A percentile compares a stretch with the other conserved stretches of the same genome.
Evolutionary conservation across 1,140 invertebrate species (phyloP).

Genomic region (Phymastichus coffea): DNA sequence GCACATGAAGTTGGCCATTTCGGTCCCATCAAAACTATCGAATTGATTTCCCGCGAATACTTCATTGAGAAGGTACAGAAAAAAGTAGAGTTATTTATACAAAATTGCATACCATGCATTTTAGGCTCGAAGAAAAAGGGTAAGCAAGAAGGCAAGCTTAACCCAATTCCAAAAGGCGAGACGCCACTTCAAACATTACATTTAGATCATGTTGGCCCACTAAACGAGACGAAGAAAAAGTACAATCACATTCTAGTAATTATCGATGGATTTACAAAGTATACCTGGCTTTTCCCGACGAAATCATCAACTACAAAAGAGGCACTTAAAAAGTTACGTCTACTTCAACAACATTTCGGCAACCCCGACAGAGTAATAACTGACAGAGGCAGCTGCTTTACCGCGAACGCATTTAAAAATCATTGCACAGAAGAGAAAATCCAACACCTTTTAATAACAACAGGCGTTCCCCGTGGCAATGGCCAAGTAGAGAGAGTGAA

Average conservation of each 20-base stretch:
- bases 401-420: conserved; percentile 30
- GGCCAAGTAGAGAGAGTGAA: conserved; percentile 40
- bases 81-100: conserved; percentile 38
- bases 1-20: conserved; percentile 47
- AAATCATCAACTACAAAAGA: conserved; percentile 37
- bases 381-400: conserved; percentile 40
- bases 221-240: conserved; percentile 41
- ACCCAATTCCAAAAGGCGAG: conserved; percentile 32
- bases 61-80: conserved; percentile 42
- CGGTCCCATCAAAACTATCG: conserved; percentile 44
- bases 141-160: conserved; percentile 30
- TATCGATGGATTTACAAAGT: conserved; percentile 49
- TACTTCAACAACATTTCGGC: conserved; percentile 39
- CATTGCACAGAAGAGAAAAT: conserved; percentile 40
- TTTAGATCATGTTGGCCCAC: conserved; percentile 37
- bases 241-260: conserved; percentile 49
- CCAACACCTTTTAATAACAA: conserved; percentile 34
- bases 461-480: conserved; percentile 39
- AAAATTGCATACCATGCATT: conserved; percentile 35
- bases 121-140: conserved; percentile 25
- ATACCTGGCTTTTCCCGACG: conserved; percentile 44
- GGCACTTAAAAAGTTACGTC: conserved; percentile 31
- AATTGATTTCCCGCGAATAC: conserved; percentile 44
- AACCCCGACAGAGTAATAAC: conserved; percentile 41
- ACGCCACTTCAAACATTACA: conserved; percentile 32